Evolutionary conservation across 1,140 invertebrate species (phyloP).

Genomic region (Nephotettix cincticeps): DNA sequence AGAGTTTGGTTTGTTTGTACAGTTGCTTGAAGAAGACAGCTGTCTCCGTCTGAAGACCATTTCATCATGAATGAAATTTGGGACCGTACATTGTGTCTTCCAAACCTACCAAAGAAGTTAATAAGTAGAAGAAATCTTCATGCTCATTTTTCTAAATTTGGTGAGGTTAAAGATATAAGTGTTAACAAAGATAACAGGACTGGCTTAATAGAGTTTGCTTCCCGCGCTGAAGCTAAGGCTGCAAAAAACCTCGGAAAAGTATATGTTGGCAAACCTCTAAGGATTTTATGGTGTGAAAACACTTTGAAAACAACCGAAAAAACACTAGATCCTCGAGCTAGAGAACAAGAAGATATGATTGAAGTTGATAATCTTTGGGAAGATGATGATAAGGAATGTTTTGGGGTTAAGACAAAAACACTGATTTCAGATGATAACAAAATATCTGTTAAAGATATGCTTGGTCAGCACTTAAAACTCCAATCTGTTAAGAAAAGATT

Average conservation of each 20-base stretch:
- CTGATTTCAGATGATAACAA: not conserved
- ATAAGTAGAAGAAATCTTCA: slow-evolving; percentile 11
- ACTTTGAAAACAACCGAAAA: not conserved
- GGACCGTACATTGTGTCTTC: not conserved
- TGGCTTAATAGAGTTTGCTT: not conserved
- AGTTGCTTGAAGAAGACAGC: slow-evolving; percentile 7
- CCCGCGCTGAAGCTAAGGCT: not conserved
- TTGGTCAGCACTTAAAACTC: not conserved
- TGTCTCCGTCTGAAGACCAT: not conserved
- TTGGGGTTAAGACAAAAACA: not conserved
- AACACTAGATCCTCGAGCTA: not conserved
- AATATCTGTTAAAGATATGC: not conserved
- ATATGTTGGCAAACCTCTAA: not conserved
- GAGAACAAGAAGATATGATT: not conserved
- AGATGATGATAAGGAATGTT: slow-evolving; percentile 23
- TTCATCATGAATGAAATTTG: slow-evolving; percentile 8
- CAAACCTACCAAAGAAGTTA: not conserved
- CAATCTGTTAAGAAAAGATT: not conserved
- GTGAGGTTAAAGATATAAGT: slow-evolving; percentile 9
- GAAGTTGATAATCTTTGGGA: not conserved
- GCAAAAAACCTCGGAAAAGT: not conserved
- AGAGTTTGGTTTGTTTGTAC: slow-evolving; percentile 6
- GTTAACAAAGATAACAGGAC: slow-evolving; percentile 5
- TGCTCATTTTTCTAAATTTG: slow-evolving; percentile 23
- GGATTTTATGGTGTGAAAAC: not conserved